Base-by-base conservation (phyloP, 2,797 vertebrate species). In the Tenualosa ilisha region DNA sequence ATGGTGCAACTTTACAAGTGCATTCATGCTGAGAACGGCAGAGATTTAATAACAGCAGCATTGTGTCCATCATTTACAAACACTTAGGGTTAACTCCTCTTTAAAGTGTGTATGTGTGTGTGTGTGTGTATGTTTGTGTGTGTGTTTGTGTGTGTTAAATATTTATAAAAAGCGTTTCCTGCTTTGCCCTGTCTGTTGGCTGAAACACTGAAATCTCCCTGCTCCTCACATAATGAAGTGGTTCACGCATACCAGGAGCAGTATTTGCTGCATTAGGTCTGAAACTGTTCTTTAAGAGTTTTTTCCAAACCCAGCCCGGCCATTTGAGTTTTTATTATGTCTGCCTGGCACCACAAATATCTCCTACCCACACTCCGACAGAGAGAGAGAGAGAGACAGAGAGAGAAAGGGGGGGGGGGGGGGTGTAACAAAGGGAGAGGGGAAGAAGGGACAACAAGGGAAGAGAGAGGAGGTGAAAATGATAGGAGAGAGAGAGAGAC, bases 261-360 rank as follows among this genome's bases (percentile, higher is more conserved):
- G 91, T 91, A 91, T 92, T 93, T 92, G 90, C 90, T 87, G 92
- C 91, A 91, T 91, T 89, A 93, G 86, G 91, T 89, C 86, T 89
- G 87, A 93, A 93, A 91, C 89, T 93, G 90, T 91, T 91, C 88
- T 92, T 92, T 93, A 93, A 90, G 89, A 89, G 89, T 91, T 94
- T 95, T 94, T 72, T 72, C 93, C 93, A 87, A 84, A 83, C 89
- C 90, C 31, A 31, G 88, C 84, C 87, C 85, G 90, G 91, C 86
- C 22, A 75, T 91, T 93, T 91, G 90, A 87, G 91, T 91, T 93
- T 94, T 91, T 92, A 94, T 93, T 93, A 93, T 91, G 93, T 94
- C 94, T 94, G 92, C 88, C 89, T 94, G 93, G 93, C 92, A 93
- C 90, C 84, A 24, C 85, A 91, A 90, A 88, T 88, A 90, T 91